Evolutionary conservation across 1,140 invertebrate genomes (phyloP), one percentile per base, ranked within the genome.

Genomic region (Pristionchus pacificus): DNA sequence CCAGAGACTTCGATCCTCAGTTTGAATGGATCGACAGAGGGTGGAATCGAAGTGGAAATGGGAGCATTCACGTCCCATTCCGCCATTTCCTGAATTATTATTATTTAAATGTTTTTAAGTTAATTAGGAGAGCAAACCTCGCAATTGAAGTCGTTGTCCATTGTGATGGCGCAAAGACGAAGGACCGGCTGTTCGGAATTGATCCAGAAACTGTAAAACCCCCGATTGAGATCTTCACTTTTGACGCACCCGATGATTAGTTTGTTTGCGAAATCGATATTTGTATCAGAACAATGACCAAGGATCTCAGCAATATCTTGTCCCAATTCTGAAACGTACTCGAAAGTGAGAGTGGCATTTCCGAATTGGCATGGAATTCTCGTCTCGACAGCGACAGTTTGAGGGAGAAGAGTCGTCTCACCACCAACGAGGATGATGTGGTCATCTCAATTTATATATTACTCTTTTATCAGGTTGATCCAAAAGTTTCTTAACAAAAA

Each of bases 1-100:
- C 68, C 63, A 14, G 28, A 13, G 25, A 73, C 55, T 58, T 73
- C 71, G n/a, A 73, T 68, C 1, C 66, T 25, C 30, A 73, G 27
- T 57, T 29, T 61, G 25, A 68, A 64, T 2, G 32, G 68, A 14
- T 68, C 71, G 27, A 24, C 60, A 3, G 71, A 72, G 1, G 60
- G 58, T 31, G 65, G 71, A 73, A 73, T 61, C 14, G 71, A 64
- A 25, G 68, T 49, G 25, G 63, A 63, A 2, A 73, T 19, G 13
- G 71, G 71, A 31, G 38, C 38, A 19, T 49, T 19, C 6, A 10
- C 19, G 6, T 6, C 38, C 38, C 38, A 49, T 49, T 49, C 38
- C 6, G 38, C 38, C 38, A 49, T 49, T 49, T 49, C 38, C 38
- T 49, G 19, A 49, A 49, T 49, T 49, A 19, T 10, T 19, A 19